A percentile compares a stretch with the other conserved stretches of the same genome.
Conservation (phyloP, 2,113 vertebrate genomes). For the Nestor notabilis region DNA sequence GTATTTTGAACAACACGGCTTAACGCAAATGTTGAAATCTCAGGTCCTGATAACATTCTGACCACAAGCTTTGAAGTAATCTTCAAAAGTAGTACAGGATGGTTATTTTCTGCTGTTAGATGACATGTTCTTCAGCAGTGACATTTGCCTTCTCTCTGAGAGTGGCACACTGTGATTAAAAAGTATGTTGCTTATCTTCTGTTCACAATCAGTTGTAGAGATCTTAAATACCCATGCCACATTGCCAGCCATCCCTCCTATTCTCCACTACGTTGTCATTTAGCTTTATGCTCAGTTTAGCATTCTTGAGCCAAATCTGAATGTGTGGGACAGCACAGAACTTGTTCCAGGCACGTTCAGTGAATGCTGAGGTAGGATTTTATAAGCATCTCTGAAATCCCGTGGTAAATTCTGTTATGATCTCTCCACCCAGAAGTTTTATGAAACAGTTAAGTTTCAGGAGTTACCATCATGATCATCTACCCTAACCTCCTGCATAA, state of each 20-base stretch:
- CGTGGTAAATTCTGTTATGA: background rate
- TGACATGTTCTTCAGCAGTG: background rate
- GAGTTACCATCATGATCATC: background rate
- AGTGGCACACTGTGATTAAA: background rate
- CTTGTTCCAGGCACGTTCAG: background rate
- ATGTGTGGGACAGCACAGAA: background rate
- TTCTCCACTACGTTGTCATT: background rate
- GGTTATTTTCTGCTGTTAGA: background rate
- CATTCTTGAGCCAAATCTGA: background rate
- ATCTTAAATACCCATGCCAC: background rate
- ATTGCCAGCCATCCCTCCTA: background rate
- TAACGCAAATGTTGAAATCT: background rate
- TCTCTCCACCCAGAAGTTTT: slow-evolving; percentile 22
- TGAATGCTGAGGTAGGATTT: slow-evolving; percentile 16
- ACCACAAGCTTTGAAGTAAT: background rate
- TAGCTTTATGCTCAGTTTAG: background rate
- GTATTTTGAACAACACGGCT: background rate
- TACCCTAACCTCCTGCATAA: background rate
- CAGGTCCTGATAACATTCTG: background rate
- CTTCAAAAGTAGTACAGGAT: background rate
- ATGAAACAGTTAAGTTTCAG: slow-evolving; percentile 6
- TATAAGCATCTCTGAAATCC: background rate
- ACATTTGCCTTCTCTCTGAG: background rate
- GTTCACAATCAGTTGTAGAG: background rate
- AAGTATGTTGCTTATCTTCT: background rate